Percentiles rank a stretch among this genome's conserved stretches.
These are phyloP conservation scores for Lepilemur septentrionalis DNA, from an alignment of 2,797 vertebrate genomes.

Conservation along the genomic window DNA sequence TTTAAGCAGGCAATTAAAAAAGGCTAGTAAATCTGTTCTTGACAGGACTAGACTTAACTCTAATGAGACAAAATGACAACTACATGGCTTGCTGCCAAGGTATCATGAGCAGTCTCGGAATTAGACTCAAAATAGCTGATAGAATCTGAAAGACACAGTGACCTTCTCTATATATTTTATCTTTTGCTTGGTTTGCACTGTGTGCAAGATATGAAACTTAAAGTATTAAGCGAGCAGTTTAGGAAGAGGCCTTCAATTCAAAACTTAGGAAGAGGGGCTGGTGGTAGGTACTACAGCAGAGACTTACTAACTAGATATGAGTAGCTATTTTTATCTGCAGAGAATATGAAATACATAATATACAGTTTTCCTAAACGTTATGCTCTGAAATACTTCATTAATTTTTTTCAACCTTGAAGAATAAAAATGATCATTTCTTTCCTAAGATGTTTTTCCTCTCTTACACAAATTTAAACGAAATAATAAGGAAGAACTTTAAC, in stretches of 20 bases:
- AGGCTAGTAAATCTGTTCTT: slow-evolving; percentile 52
- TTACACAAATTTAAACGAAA: slow-evolving; percentile 41
- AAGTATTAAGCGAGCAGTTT: slow-evolving; percentile 35
- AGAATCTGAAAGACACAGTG: slow-evolving; percentile 19
- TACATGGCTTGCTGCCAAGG: slow-evolving; percentile 50
- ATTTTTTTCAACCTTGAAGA: background rate
- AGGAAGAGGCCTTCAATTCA: background rate
- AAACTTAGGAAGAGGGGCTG: background rate
- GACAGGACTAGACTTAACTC: slow-evolving; percentile 32
- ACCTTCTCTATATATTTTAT: background rate
- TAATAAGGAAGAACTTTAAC: background rate
- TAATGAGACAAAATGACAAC: slow-evolving; percentile 60
- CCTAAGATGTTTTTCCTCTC: slow-evolving; percentile 41
- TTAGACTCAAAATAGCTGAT: slow-evolving; percentile 21
- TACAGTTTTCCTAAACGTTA: background rate
- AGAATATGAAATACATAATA: slow-evolving; percentile 34
- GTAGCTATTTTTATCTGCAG: slow-evolving; percentile 41
- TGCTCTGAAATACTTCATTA: background rate
- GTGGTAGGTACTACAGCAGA: background rate
- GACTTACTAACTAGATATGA: background rate
- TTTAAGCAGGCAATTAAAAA: slow-evolving; percentile 66
- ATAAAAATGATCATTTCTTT: slow-evolving; percentile 37
- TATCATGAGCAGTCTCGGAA: slow-evolving; percentile 12
- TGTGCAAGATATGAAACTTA: slow-evolving; percentile 2
- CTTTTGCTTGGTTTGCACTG: slow-evolving; percentile 27